Conservation (phyloP, 2,113 vertebrate species). For the Melanotaenia duboulayi region DNA sequence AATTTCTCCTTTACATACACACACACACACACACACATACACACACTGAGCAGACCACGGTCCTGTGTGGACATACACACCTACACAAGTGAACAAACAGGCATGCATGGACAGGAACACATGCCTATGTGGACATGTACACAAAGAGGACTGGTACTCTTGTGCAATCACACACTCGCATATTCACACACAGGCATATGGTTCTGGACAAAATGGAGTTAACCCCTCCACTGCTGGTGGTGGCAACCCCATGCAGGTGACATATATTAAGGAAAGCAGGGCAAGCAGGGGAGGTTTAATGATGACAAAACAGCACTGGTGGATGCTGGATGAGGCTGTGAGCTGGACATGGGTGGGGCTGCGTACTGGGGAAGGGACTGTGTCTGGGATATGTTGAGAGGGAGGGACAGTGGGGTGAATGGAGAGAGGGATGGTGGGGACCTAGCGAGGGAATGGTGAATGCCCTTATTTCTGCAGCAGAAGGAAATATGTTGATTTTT, state of each 20-base stretch:
- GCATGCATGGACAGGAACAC: slow-evolving; percentile 62
- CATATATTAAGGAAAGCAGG: slow-evolving; percentile 73
- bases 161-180: slow-evolving; percentile 40
- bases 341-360: slow-evolving; percentile 73
- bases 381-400: slow-evolving; percentile 60
- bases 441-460: slow-evolving; percentile 26
- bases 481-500: slow-evolving; percentile 5
- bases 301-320: slow-evolving; percentile 74
- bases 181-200: slow-evolving; percentile 51
- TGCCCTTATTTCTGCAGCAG: slow-evolving; percentile 29
- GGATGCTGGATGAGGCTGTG: slow-evolving; percentile 51
- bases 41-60: slow-evolving; percentile 64
- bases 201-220: slow-evolving; percentile 80
- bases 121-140: slow-evolving; percentile 66
- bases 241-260: slow-evolving; percentile 74
- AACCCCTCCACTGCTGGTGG: slow-evolving; percentile 75
- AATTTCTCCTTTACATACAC: slow-evolving; percentile 97
- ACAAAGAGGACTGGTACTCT: slow-evolving; percentile 52
- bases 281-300: slow-evolving; percentile 75
- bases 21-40: slow-evolving; percentile 51
- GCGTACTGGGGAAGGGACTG: slow-evolving; percentile 21
- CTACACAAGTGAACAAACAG: slow-evolving; percentile 72
- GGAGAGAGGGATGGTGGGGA: slow-evolving; percentile 30
- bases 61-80: slow-evolving; percentile 67
- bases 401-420: not conserved